phyloP scores from a whole-genome alignment of 2,888 invertebrate genomes.

The Eupithecia subfuscata region DNA sequence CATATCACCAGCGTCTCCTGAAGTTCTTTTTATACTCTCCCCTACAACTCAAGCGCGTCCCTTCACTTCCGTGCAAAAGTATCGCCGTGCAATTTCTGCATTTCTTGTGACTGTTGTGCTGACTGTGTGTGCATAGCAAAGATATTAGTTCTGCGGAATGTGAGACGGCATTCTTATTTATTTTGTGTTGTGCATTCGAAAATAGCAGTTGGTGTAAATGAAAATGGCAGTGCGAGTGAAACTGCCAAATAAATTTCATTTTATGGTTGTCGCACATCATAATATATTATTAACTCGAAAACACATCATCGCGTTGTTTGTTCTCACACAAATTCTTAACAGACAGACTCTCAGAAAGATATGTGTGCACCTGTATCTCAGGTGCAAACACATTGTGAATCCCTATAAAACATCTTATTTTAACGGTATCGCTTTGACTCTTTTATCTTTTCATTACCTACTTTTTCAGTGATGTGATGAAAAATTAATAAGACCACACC shows the following conservation, averaged over 20 bases:
- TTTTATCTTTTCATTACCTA: too few species aligned
- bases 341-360: too few species aligned
- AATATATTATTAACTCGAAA: too few species aligned
- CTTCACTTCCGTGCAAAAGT: slow-evolving; percentile 54
- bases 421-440: too few species aligned
- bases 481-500: too few species aligned
- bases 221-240: slow-evolving; percentile 31
- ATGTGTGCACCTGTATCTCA: too few species aligned
- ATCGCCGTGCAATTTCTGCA: slow-evolving; percentile 57
- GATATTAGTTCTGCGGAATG: slow-evolving; percentile 64
- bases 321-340: too few species aligned
- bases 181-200: slow-evolving; percentile 49
- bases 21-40: neutral
- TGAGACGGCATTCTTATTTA: slow-evolving; percentile 54
- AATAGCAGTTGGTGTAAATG: slow-evolving; percentile 39
- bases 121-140: slow-evolving; percentile 56
- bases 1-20: neutral
- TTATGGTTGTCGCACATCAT: neutral
- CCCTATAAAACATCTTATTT: too few species aligned
- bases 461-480: too few species aligned
- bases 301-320: too few species aligned
- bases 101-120: slow-evolving; percentile 49
- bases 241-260: neutral
- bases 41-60: slow-evolving; percentile 10
- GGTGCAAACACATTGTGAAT: too few species aligned